These are phyloP conservation scores for Thryonomys swinderianus DNA, from an alignment of 2,113 vertebrate genomes.

Conservation along the genomic window DNA sequence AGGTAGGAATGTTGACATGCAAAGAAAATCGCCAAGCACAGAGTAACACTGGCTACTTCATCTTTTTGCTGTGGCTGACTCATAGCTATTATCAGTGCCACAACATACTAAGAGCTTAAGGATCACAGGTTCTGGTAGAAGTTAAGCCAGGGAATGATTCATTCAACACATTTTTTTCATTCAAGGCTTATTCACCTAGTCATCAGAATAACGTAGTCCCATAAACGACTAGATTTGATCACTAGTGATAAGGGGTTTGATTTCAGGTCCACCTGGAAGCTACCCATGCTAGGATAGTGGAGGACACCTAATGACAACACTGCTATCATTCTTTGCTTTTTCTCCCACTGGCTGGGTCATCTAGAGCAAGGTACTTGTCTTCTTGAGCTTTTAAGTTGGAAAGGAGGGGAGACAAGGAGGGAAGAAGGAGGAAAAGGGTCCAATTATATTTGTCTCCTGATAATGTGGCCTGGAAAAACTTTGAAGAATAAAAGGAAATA, in stretches of 20 bases:
- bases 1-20: conserved; percentile 74
- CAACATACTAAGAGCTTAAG: neutral
- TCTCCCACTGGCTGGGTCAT: conserved; percentile 52
- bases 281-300: neutral
- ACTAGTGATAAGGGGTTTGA: conserved; percentile 45
- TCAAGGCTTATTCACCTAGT: conserved; percentile 38
- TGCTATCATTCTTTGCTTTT: conserved; percentile 59
- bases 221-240: conserved; percentile 66
- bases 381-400: conserved; percentile 34
- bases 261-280: conserved; percentile 58
- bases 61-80: conserved; percentile 44
- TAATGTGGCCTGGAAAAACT: neutral
- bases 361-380: conserved; percentile 23
- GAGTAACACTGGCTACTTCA: neutral
- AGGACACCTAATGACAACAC: conserved; percentile 52
- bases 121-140: conserved; percentile 30
- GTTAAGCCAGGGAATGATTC: conserved; percentile 14
- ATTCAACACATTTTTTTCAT: conserved; percentile 29
- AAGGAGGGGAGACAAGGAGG: no score
- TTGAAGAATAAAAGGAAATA: neutral
- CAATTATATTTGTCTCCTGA: neutral
- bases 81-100: neutral
- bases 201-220: conserved; percentile 52
- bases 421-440: conserved; percentile 33
- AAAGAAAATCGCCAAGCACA: conserved; percentile 18